A percentile compares a stretch with the other conserved stretches of the same genome.
Conservation (phyloP, 2,113 vertebrate species). For the Hyperopisus bebe region DNA sequence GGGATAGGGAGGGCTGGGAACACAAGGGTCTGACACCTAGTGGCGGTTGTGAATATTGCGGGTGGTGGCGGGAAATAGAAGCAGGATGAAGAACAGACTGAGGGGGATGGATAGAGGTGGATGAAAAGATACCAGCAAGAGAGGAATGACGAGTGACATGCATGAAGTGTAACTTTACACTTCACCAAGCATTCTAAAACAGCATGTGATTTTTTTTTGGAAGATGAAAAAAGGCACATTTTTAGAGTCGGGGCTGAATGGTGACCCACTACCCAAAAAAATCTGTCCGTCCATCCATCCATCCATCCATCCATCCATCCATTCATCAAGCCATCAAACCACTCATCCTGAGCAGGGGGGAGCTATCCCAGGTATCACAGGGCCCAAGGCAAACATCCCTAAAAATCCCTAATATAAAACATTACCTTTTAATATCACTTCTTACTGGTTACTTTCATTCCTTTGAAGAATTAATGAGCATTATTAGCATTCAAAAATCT, state of each 20-base stretch:
- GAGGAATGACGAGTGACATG: not conserved
- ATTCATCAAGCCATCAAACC: not conserved
- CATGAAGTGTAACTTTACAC: not conserved
- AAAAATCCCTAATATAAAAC: not conserved
- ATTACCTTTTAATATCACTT: not conserved
- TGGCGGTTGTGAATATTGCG: not conserved
- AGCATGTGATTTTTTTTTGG: not conserved
- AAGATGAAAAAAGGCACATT: not conserved
- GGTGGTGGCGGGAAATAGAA: not conserved
- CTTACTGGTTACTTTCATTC: not conserved
- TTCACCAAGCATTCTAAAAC: not conserved
- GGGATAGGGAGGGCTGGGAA: not conserved
- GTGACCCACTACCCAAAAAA: not conserved
- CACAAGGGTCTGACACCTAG: not conserved
- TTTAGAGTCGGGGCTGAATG: not conserved
- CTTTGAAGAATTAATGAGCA: not conserved
- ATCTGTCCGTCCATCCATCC: not conserved
- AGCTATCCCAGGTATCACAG: not conserved
- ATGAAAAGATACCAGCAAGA: not conserved
- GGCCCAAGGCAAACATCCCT: not conserved
- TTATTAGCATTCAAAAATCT: not conserved
- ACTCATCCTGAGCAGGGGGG: not conserved
- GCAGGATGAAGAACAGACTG: constrained; percentile 6
- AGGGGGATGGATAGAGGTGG: not conserved
- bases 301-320: not conserved